Evolutionary conservation across 2,113 vertebrate species (phyloP).

Genomic region (Agelaius tricolor): DNA sequence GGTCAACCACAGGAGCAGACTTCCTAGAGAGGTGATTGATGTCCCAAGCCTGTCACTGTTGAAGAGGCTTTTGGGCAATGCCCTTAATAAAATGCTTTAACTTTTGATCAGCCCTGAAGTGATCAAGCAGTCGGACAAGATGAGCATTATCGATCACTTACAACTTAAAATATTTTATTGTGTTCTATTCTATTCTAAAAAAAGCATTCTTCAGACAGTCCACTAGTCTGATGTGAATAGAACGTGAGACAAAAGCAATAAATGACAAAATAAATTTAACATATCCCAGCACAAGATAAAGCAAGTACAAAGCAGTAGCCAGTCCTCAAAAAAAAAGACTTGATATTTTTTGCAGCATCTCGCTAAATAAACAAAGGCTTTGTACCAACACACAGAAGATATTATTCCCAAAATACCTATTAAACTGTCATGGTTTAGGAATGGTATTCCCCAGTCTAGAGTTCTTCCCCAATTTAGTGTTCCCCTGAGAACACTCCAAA

Average conservation of each 20-base stretch:
- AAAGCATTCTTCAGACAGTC: neutral
- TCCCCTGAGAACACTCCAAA: neutral
- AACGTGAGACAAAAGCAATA: neutral
- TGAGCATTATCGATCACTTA: neutral
- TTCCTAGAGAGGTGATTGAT: neutral
- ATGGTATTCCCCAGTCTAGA: neutral
- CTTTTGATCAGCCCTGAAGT: neutral
- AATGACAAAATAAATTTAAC: neutral
- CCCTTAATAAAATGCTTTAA: neutral
- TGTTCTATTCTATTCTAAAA: neutral
- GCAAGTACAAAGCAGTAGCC: neutral
- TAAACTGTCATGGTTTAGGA: neutral
- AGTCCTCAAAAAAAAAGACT: neutral
- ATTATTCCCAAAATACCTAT: neutral
- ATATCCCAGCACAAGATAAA: neutral
- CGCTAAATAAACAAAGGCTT: neutral
- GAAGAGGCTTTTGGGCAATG: neutral
- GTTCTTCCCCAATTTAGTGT: neutral
- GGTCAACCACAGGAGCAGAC: neutral
- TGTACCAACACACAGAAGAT: neutral
- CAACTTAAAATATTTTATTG: neutral
- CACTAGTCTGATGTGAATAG: neutral
- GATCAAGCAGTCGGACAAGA: neutral
- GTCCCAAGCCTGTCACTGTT: neutral
- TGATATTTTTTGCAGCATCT: neutral